phyloP scores from a whole-genome alignment of 2,888 invertebrate species.

The Chrysolina oricalcia region DNA sequence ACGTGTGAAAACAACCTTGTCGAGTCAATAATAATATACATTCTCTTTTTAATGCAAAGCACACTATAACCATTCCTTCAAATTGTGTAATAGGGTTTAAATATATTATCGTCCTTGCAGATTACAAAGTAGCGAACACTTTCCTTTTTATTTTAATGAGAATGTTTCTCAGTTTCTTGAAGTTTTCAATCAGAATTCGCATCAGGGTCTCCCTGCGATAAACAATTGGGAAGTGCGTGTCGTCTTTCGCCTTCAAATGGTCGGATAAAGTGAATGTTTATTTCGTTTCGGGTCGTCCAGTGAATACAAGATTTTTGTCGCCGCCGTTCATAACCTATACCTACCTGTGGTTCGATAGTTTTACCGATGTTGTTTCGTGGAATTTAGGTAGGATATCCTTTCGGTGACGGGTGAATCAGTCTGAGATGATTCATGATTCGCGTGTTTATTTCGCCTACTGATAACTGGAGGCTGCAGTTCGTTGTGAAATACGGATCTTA shows the following conservation, averaged over 20 bases:
- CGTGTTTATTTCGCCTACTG: background rate
- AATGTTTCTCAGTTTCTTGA: slow-evolving; percentile 1
- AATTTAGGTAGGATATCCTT: background rate
- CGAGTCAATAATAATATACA: background rate
- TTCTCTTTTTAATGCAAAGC: slow-evolving; percentile 10
- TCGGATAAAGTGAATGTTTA: background rate
- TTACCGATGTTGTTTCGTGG: background rate
- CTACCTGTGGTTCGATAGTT: background rate
- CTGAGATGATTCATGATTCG: slow-evolving; percentile 9
- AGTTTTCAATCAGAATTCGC: slow-evolving; percentile 9
- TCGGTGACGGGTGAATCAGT: background rate
- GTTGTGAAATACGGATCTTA: background rate
- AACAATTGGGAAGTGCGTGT: background rate
- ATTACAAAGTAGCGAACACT: slow-evolving; percentile 39
- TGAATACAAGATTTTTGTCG: background rate
- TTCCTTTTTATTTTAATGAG: slow-evolving; percentile 45
- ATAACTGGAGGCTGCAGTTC: background rate
- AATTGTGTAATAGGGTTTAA: slow-evolving; percentile 28
- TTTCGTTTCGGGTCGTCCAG: background rate
- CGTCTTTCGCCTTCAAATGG: background rate
- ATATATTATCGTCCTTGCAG: slow-evolving; percentile 44
- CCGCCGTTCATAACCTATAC: background rate
- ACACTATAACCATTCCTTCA: slow-evolving; percentile 16
- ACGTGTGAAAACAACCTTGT: background rate
- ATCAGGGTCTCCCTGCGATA: background rate